Percentiles rank a stretch among this genome's conserved stretches.
These are phyloP conservation scores for Sinonovacula constricta DNA, from an alignment of 1,140 invertebrate species.

Conservation along the genomic window DNA sequence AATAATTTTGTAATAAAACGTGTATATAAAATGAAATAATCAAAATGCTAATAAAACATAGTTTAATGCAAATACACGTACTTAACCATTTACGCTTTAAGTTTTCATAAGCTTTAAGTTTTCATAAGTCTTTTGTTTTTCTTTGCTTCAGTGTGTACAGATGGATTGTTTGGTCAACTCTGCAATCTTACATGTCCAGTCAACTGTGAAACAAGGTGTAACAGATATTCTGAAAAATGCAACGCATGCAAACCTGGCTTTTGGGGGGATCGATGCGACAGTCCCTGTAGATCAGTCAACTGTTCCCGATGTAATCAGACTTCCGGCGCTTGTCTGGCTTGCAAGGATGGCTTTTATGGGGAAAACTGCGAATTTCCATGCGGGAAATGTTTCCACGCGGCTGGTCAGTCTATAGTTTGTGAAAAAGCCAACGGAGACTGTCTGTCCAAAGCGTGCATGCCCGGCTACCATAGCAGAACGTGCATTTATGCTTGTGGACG, in stretches of 20 bases:
- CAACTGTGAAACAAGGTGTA: constrained; percentile 12
- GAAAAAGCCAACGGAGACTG: constrained; percentile 27
- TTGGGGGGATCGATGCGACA: constrained; percentile 25
- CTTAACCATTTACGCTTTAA: too few species aligned
- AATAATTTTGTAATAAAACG: too few species aligned
- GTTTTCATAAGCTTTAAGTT: too few species aligned
- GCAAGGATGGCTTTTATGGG: constrained; percentile 9
- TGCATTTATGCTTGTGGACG: constrained; percentile 13
- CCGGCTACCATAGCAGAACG: constrained; percentile 30
- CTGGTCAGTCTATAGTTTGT: constrained; percentile 9
- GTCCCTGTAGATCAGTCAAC: constrained; percentile 7
- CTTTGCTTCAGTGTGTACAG: constrained; percentile 11
- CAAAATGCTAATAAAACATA: too few species aligned
- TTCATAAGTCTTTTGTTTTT: too few species aligned
- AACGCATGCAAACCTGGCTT: constrained; percentile 16
- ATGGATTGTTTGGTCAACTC: constrained; percentile 16
- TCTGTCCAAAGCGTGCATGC: not conserved
- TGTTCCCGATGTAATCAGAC: constrained; percentile 23
- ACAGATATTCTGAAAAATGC: constrained; percentile 34
- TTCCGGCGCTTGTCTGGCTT: constrained; percentile 4
- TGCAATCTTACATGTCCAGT: constrained; percentile 7
- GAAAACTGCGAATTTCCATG: constrained; percentile 2
- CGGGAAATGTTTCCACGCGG: constrained; percentile 3
- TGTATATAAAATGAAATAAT: too few species aligned
- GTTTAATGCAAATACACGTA: too few species aligned